A percentile compares a stretch with the other conserved stretches of the same genome.
These are phyloP conservation scores for Mya arenaria DNA, from an alignment of 1,140 invertebrate species.

Conservation along the genomic window DNA sequence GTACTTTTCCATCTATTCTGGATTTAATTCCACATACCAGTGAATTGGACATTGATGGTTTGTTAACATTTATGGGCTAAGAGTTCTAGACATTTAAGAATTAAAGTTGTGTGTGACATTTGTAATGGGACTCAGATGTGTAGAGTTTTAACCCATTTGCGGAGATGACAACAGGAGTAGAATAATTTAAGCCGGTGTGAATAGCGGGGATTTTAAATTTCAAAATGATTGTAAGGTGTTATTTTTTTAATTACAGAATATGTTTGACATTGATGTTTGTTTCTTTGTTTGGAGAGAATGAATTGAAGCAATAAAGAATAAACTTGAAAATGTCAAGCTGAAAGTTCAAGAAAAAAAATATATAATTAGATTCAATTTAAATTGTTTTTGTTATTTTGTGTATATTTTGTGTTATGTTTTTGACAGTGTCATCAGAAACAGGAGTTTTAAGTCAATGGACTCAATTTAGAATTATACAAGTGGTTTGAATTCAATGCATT, in stretches of 20 bases:
- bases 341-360: too few relatives aligned
- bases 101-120: slow-evolving; percentile 13
- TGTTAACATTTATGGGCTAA: not conserved
- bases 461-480: not conserved
- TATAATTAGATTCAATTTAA: not conserved
- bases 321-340: too few relatives aligned
- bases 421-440: not conserved
- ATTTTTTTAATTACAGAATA: too few relatives aligned
- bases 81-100: not conserved
- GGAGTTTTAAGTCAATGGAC: not conserved
- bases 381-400: not conserved
- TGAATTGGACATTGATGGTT: slow-evolving; percentile 1
- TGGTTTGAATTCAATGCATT: slow-evolving; percentile 10
- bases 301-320: too few relatives aligned
- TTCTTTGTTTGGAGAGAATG: too few relatives aligned
- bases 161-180: not conserved
- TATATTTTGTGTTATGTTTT: slow-evolving; percentile 1
- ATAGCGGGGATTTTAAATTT: not conserved
- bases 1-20: not conserved
- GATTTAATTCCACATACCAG: not conserved
- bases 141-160: not conserved
- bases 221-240: not conserved
- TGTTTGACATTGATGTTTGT: too few relatives aligned
- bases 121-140: not conserved
- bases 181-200: not conserved